These are phyloP conservation scores for Cepphus grylle DNA, from an alignment of 2,113 vertebrate species.

Conservation along the genomic window DNA sequence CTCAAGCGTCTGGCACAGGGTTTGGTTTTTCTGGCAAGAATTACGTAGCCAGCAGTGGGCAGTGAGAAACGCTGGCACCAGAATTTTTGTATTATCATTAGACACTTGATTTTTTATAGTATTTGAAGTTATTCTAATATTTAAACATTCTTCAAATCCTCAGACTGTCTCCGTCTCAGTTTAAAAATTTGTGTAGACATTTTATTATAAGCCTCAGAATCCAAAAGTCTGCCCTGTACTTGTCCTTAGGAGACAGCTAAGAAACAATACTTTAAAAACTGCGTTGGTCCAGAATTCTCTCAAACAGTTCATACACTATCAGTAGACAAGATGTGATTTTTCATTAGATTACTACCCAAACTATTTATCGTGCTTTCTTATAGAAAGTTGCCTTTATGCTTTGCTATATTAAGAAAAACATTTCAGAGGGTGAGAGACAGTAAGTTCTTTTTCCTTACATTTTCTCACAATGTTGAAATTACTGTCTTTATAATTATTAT, in stretches of 20 bases:
- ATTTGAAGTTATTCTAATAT: background rate
- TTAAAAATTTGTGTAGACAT: background rate
- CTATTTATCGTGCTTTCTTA: background rate
- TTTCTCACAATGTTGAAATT: background rate
- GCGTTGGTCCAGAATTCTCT: background rate
- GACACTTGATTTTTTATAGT: background rate
- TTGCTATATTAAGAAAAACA: background rate
- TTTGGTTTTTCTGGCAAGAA: background rate
- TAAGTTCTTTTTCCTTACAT: background rate
- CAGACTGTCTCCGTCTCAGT: background rate
- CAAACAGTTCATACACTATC: background rate
- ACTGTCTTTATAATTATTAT: background rate
- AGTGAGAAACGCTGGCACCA: background rate
- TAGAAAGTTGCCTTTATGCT: background rate
- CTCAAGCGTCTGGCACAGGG: slow-evolving; percentile 11
- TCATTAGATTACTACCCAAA: background rate
- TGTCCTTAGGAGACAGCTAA: background rate
- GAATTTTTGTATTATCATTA: background rate
- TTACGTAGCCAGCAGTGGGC: background rate
- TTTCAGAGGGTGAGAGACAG: background rate
- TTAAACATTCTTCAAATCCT: background rate
- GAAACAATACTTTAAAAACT: background rate
- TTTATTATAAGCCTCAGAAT: background rate
- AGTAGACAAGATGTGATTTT: background rate
- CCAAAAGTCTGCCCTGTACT: background rate